Percentiles rank a stretch among this genome's conserved stretches.
Evolutionary conservation across 2,113 vertebrate genomes (phyloP).

Genomic region (Meles meles): DNA sequence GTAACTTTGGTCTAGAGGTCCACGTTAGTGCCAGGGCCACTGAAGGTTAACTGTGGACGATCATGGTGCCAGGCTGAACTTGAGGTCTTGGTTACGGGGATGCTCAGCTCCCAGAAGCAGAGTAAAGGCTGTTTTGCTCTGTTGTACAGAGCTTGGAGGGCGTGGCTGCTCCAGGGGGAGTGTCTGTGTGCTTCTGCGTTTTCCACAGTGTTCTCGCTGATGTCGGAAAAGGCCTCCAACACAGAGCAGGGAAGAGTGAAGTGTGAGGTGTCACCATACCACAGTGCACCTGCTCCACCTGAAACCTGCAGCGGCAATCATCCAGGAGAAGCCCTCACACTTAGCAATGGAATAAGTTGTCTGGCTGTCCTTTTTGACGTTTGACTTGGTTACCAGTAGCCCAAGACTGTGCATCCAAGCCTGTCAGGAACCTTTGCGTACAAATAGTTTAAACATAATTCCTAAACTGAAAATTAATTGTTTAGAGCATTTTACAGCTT

Average conservation of each 20-base stretch:
- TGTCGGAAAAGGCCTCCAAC: neutral
- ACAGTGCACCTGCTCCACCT: neutral
- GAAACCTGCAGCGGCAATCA: neutral
- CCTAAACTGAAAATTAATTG: neutral
- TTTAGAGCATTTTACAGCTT: neutral
- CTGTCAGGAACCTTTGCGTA: neutral
- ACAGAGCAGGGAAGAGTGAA: neutral
- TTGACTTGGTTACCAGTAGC: conserved; percentile 5
- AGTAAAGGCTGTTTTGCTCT: neutral
- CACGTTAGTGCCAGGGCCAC: neutral
- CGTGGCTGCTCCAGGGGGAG: rapidly evolving
- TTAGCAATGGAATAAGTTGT: neutral
- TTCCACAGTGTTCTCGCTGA: neutral
- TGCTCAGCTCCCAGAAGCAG: neutral
- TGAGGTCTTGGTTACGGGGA: neutral
- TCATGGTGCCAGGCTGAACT: neutral
- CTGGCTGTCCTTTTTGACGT: neutral
- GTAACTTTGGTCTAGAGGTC: neutral
- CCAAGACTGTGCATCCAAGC: neutral
- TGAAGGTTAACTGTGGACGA: neutral
- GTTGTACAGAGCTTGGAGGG: neutral
- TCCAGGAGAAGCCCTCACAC: neutral
- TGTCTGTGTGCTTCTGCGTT: neutral
- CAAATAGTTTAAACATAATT: neutral
- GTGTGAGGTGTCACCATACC: neutral